These are phyloP conservation scores for Vidua chalybeata DNA, from an alignment of 2,113 vertebrate genomes.

Conservation along the genomic window DNA sequence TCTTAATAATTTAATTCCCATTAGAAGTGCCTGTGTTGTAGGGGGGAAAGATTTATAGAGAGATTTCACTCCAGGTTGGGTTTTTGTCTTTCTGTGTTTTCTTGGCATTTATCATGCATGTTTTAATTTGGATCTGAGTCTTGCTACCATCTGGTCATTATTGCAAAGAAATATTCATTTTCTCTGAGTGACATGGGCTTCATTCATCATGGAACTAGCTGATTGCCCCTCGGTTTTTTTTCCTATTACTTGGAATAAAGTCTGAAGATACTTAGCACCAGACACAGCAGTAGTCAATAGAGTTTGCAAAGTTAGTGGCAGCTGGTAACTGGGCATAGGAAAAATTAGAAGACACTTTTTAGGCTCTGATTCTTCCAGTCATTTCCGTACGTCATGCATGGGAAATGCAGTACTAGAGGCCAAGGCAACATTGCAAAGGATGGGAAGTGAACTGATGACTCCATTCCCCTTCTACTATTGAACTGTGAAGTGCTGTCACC, in stretches of 20 bases:
- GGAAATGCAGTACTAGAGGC: neutral
- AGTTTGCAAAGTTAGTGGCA: slow-evolving; percentile 41
- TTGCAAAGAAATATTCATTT: slow-evolving; percentile 87
- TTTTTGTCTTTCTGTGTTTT: slow-evolving; percentile 86
- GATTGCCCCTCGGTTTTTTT: slow-evolving; percentile 63
- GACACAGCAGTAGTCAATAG: slow-evolving; percentile 21
- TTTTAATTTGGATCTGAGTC: slow-evolving; percentile 87
- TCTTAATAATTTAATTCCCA: slow-evolving; percentile 89
- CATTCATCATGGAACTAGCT: slow-evolving; percentile 79
- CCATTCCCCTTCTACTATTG: neutral
- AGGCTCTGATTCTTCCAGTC: neutral
- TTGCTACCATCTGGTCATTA: slow-evolving; percentile 88
- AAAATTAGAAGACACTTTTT: neutral
- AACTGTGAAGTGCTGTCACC: neutral
- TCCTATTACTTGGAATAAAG: slow-evolving; percentile 67
- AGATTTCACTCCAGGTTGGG: slow-evolving; percentile 85
- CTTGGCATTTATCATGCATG: slow-evolving; percentile 88
- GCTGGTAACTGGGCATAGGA: neutral
- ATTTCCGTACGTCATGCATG: neutral
- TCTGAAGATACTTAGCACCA: slow-evolving; percentile 49
- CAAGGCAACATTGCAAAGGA: neutral
- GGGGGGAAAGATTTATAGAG: slow-evolving; percentile 82
- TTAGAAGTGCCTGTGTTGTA: slow-evolving; percentile 75
- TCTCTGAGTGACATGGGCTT: slow-evolving; percentile 79
- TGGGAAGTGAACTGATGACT: neutral